Evolutionary conservation across 1,140 invertebrate genomes (phyloP).

Genomic region (Berghia stephanieae): DNA sequence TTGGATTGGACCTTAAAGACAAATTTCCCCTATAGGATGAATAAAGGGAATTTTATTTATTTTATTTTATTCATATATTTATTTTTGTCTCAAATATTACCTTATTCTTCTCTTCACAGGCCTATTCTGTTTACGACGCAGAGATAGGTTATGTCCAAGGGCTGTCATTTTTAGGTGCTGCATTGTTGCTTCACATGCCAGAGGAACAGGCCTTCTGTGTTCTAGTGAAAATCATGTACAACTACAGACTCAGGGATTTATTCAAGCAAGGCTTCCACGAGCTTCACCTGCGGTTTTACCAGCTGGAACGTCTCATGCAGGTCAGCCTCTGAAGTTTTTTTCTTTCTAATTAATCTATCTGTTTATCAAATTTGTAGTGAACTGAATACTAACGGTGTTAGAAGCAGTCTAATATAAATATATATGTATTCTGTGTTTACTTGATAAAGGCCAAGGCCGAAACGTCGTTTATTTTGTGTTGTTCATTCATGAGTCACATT

Average conservation of each 20-base stretch:
- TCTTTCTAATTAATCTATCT: no score
- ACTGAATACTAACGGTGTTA: no score
- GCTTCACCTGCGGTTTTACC: conserved; percentile 93
- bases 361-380: no score
- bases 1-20: no score
- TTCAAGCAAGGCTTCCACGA: conserved; percentile 97
- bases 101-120: conserved; percentile 65
- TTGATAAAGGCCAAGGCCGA: no score
- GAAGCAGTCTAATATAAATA: no score
- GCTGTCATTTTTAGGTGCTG: conserved; percentile 94
- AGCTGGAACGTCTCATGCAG: conserved; percentile 94
- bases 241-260: conserved; percentile 91
- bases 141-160: conserved; percentile 99
- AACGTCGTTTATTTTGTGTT: no score
- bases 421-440: no score
- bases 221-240: conserved; percentile 95
- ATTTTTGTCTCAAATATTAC: conserved; percentile 11
- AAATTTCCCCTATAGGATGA: no score
- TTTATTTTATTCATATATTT: background rate
- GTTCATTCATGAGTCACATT: no score
- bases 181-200: conserved; percentile 97
- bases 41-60: no score
- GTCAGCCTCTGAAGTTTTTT: conserved; percentile 66
- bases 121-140: conserved; percentile 95
- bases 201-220: conserved; percentile 99